A percentile compares a stretch with the other conserved stretches of the same genome.
Conservation (phyloP, 2,113 vertebrate species). For the Anhinga anhinga region DNA sequence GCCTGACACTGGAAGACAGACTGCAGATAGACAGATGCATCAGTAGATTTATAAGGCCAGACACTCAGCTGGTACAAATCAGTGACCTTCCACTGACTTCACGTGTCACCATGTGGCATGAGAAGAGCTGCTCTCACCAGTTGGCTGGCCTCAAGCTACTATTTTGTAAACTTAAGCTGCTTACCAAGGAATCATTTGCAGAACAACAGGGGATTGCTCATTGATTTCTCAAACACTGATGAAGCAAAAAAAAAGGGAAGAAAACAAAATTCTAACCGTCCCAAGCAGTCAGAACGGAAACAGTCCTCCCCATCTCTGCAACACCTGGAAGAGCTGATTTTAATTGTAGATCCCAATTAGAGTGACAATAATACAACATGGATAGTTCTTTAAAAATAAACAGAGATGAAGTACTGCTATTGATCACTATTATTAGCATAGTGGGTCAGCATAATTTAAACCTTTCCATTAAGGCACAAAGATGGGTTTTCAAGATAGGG, state of each 20-base stretch:
- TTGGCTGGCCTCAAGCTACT: neutral
- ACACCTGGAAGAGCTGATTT: neutral
- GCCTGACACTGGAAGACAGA: neutral
- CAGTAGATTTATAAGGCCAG: neutral
- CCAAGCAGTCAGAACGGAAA: neutral
- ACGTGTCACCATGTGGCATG: neutral
- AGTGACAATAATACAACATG: neutral
- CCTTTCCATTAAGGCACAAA: constrained; percentile 26
- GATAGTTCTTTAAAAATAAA: neutral
- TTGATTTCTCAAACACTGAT: neutral
- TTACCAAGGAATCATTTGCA: neutral
- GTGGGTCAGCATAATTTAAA: constrained; percentile 32
- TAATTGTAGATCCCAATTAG: neutral
- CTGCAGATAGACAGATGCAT: neutral
- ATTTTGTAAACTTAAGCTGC: neutral
- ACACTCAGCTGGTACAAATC: neutral
- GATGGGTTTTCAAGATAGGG: constrained; percentile 30
- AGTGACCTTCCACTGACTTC: neutral
- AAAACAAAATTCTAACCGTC: neutral
- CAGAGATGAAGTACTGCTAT: neutral
- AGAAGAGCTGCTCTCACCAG: neutral
- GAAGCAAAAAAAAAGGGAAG: neutral
- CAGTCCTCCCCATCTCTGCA: neutral
- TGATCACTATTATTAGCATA: constrained; percentile 37
- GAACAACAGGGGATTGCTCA: neutral